A percentile compares a stretch with the other conserved stretches of the same genome.
Conservation (phyloP, 2,888 invertebrate species). For the Amphipyra berbera region DNA sequence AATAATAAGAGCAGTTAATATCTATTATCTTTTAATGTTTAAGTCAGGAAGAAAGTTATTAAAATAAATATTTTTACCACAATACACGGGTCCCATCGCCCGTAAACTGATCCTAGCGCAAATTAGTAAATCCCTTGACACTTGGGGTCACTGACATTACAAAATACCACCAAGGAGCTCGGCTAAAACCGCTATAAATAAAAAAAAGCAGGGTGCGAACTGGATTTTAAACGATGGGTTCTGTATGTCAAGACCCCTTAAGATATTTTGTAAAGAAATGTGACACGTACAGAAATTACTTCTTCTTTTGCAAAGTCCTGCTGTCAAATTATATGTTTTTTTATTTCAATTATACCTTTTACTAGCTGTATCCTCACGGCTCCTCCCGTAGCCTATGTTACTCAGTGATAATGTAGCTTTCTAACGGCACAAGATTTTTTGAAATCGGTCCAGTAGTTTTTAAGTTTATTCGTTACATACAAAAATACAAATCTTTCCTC, state of each 20-base stretch:
- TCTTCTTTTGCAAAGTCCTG: too few relatives aligned
- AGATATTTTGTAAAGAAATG: too few relatives aligned
- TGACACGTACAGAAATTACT: too few relatives aligned
- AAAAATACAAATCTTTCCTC: too few relatives aligned
- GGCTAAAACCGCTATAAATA: conserved; percentile 39
- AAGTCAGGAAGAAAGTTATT: background rate
- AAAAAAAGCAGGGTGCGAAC: conserved; percentile 14
- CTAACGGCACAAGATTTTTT: too few relatives aligned
- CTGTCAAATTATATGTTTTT: too few relatives aligned
- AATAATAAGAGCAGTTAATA: background rate
- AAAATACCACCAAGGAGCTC: conserved; percentile 16
- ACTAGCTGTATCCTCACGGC: too few relatives aligned
- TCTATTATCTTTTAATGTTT: background rate
- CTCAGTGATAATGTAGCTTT: too few relatives aligned
- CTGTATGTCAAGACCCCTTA: conserved; percentile 4
- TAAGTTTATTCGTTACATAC: too few relatives aligned
- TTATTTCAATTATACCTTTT: too few relatives aligned
- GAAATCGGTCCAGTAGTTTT: too few relatives aligned
- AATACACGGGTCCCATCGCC: background rate
- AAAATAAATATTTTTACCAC: conserved; percentile 4
- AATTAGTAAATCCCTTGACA: conserved; percentile 30
- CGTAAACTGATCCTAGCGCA: conserved; percentile 29
- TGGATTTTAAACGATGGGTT: conserved; percentile 9
- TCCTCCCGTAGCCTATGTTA: too few relatives aligned
- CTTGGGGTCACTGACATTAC: conserved; percentile 21